These are phyloP conservation scores for Phymorhynchus buccinoides DNA, from an alignment of 1,140 invertebrate species.

Conservation along the genomic window DNA sequence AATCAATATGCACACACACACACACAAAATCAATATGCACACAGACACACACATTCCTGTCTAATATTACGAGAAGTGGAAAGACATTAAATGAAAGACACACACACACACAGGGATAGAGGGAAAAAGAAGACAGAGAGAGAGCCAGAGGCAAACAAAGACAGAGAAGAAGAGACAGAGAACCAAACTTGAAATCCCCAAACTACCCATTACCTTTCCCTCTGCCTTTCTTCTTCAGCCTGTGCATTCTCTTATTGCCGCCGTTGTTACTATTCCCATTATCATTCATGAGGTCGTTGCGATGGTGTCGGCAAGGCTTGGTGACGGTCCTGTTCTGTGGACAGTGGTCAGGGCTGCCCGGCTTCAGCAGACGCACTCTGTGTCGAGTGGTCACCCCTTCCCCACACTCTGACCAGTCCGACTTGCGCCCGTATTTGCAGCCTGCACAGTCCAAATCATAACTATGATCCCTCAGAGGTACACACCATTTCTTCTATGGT, in stretches of 20 bases:
- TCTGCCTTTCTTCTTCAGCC: background rate
- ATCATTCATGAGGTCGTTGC: too few relatives aligned
- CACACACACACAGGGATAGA: too few relatives aligned
- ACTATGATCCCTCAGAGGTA: background rate
- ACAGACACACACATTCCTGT: too few relatives aligned
- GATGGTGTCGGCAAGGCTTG: conserved; percentile 36
- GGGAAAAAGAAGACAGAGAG: too few relatives aligned
- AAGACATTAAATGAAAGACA: too few relatives aligned
- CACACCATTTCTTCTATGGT: too few relatives aligned
- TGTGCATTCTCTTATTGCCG: background rate
- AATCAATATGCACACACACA: too few relatives aligned
- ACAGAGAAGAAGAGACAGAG: too few relatives aligned
- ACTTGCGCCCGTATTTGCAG: conserved; percentile 32
- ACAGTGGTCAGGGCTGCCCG: conserved; percentile 22
- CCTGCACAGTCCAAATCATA: background rate
- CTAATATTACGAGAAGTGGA: too few relatives aligned
- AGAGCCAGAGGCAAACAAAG: too few relatives aligned
- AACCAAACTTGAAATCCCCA: too few relatives aligned
- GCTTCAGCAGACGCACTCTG: conserved; percentile 22
- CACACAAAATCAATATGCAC: too few relatives aligned
- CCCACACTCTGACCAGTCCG: conserved; percentile 33
- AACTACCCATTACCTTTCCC: background rate
- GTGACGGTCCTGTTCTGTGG: background rate
- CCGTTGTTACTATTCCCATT: background rate
- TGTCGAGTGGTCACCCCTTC: background rate